Evolutionary conservation across 2,797 vertebrate genomes (phyloP).

Genomic region (Labeo calbasu): DNA sequence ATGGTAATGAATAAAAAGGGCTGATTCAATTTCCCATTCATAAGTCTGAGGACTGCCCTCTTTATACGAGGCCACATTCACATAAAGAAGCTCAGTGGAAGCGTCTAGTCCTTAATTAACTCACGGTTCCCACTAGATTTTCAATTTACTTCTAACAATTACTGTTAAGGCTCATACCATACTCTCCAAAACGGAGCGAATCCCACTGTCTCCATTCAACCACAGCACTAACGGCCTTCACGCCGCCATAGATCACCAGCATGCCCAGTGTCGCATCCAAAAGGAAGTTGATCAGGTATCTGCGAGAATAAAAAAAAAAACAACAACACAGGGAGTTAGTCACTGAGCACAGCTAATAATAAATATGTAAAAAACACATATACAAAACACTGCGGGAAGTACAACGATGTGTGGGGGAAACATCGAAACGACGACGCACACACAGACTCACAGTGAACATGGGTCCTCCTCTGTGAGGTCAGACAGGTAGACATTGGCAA

Average conservation of each 20-base stretch:
- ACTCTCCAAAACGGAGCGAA: conserved; percentile 95
- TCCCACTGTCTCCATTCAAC: conserved; percentile 99
- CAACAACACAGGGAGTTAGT: not conserved
- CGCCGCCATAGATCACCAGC: conserved; percentile 94
- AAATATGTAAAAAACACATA: conserved; percentile 20
- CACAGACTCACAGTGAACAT: conserved; percentile 91
- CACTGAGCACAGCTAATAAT: not conserved
- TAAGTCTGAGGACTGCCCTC: not conserved
- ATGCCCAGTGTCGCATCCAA: conserved; percentile 95
- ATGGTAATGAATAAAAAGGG: not conserved
- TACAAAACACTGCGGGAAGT: not conserved
- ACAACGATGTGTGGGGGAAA: conserved; percentile 18
- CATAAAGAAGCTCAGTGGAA: not conserved
- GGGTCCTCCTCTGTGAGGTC: conserved; percentile 95
- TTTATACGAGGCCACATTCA: not conserved
- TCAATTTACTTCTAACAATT: not conserved
- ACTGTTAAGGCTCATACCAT: conserved; percentile 80
- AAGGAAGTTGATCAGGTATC: conserved; percentile 98
- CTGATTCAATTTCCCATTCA: not conserved
- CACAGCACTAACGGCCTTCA: conserved; percentile 86
- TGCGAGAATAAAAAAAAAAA: conserved; percentile 60
- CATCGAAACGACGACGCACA: conserved; percentile 3
- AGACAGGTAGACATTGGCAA: conserved; percentile 97
- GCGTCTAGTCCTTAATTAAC: not conserved
- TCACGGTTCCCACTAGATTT: not conserved